Evolutionary conservation across 2,797 vertebrate genomes (phyloP).

Genomic region (Cheirogaleus major): DNA sequence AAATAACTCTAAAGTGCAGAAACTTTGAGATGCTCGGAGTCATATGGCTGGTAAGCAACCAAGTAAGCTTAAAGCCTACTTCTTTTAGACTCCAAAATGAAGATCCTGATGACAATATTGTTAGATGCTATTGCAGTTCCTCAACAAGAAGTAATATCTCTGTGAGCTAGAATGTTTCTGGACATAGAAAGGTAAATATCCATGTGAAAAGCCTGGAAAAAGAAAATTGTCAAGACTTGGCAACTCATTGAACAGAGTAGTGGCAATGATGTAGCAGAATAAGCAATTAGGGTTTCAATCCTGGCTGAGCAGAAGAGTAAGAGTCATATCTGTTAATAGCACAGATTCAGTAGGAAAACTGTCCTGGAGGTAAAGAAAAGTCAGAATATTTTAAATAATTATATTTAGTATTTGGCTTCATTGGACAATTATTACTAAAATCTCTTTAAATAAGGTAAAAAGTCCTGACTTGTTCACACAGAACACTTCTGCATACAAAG

Average conservation of each 20-base stretch:
- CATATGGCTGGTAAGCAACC: background rate
- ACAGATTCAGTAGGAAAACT: background rate
- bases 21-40: background rate
- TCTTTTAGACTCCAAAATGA: background rate
- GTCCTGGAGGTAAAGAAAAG: background rate
- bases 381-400: conserved; percentile 32
- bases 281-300: background rate
- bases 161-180: background rate
- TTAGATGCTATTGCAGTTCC: background rate
- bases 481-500: background rate
- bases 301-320: background rate
- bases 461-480: background rate
- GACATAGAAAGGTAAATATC: background rate
- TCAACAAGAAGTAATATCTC: background rate
- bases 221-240: background rate
- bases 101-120: background rate
- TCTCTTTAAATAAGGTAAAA: background rate
- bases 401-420: background rate
- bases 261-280: background rate
- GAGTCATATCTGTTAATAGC: background rate
- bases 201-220: background rate
- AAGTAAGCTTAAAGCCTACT: background rate
- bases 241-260: background rate
- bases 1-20: background rate
- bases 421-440: background rate